Percentiles rank a stretch among this genome's conserved stretches.
phyloP scores from a whole-genome alignment of 1,140 invertebrate species.

The Calliphora vicina region DNA sequence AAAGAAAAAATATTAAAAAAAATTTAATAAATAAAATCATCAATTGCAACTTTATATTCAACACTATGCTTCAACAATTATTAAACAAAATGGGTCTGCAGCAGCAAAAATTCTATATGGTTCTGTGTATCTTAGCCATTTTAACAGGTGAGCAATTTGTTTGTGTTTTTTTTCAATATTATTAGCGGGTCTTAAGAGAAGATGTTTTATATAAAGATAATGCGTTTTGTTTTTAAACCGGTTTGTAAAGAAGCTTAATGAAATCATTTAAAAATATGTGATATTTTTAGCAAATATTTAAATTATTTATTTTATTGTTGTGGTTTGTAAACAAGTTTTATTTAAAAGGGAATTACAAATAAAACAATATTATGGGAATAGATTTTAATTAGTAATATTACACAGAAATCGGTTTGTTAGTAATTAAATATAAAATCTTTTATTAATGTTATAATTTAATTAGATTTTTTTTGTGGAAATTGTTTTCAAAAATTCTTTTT shows the following conservation, averaged over 20 bases:
- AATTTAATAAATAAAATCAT: not conserved
- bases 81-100: not conserved
- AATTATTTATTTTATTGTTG: not conserved
- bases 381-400: too few relatives aligned
- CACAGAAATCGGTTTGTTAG: too few relatives aligned
- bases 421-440: too few relatives aligned
- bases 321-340: not conserved
- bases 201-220: not conserved
- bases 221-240: not conserved
- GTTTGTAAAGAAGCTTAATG: not conserved
- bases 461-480: too few relatives aligned
- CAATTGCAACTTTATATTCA: not conserved
- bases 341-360: too few relatives aligned
- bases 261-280: not conserved
- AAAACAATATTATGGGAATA: too few relatives aligned
- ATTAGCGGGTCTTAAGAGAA: not conserved
- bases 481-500: too few relatives aligned
- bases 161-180: too few relatives aligned
- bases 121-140: slow-evolving; percentile 16
- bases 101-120: slow-evolving; percentile 17
- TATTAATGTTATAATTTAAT: too few relatives aligned
- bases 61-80: not conserved
- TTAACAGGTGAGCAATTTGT: slow-evolving; percentile 22
- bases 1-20: not conserved
- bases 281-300: not conserved